Base-by-base conservation (phyloP, 1,140 invertebrate genomes). In the Neodiprion lecontei region DNA sequence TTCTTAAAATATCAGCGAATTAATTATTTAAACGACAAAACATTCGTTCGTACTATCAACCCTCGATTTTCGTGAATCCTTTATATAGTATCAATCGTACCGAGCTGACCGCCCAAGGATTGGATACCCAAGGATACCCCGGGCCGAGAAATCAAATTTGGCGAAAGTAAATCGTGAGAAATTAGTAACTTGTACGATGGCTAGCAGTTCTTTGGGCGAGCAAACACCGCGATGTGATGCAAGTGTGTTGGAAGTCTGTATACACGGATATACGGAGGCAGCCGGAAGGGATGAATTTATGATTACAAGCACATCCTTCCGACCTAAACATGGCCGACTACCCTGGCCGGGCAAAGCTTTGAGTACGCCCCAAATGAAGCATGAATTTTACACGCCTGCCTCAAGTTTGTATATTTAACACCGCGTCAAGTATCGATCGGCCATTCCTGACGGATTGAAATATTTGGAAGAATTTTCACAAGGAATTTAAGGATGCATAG, bases 281-380 rank as follows among this genome's bases (percentile, higher is more conserved):
- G n/a, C 53, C 53, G 53, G 53, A 61, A 61, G 53, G 53, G 53
- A 61, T 61, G 53, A 12, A 61, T 61, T 61, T 61, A 61, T 61
- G 53, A 61, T 61, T 61, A 61, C 53, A 61, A 17, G 53, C 53
- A 61, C 53, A 61, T 61, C 53, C 53, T 61, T 61, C 53, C 53
- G 53, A 61, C 53, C 11, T 17, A 9, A 61, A 17, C n/a, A 61
- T 61, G n/a, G n/a, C 53, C n/a, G 53, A 14, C n/a, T 17, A 61
- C 11, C 53, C 53, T 1, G 0, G 28, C 28, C 53, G n/a, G 53
- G 53, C n/a, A 17, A 61, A 61, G 53, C 53, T 61, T 61, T 61
- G 53, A 61, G 53, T 61, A 17, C 53, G 53, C 53, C 53, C 53
- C 53, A 61, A 61, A 61, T 61, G n/a, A 12, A 61, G n/a, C 53